Conservation (phyloP, 1,140 invertebrate species). For the Drosophila nigromelanica region DNA sequence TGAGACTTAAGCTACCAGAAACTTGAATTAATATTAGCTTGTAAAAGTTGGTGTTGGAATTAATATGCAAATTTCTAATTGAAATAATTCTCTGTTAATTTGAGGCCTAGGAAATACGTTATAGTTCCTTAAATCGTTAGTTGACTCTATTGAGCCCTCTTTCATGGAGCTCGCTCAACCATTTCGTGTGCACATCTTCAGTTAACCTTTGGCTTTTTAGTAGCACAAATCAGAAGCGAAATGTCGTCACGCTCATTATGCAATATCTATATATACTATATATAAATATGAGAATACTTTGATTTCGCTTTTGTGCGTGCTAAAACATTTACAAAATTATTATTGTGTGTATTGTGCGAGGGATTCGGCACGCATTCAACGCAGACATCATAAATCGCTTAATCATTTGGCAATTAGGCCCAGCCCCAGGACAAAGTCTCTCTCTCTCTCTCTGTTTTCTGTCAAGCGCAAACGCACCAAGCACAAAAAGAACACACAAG, state of each 20-base stretch:
- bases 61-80: neutral
- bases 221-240: constrained; percentile 20
- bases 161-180: neutral
- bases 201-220: constrained; percentile 32
- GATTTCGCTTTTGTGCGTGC: constrained; percentile 65
- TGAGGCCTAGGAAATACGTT: neutral
- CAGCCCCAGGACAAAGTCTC: constrained; percentile 46
- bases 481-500: constrained; percentile 34
- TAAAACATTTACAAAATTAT: constrained; percentile 79
- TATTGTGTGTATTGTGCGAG: constrained; percentile 70
- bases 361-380: constrained; percentile 74
- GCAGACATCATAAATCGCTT: constrained; percentile 83
- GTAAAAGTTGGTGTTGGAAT: neutral
- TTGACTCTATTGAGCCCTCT: neutral
- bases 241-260: constrained; percentile 38
- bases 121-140: neutral
- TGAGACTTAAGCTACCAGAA: too few relatives aligned
- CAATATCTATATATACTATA: neutral
- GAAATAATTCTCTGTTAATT: neutral
- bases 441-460: constrained; percentile 24
- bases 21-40: too few relatives aligned
- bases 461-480: constrained; percentile 31
- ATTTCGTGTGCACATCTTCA: constrained; percentile 14
- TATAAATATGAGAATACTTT: constrained; percentile 15
- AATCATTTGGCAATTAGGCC: constrained; percentile 84